phyloP scores from a whole-genome alignment of 2,797 vertebrate genomes.

The Selene dorsalis region DNA sequence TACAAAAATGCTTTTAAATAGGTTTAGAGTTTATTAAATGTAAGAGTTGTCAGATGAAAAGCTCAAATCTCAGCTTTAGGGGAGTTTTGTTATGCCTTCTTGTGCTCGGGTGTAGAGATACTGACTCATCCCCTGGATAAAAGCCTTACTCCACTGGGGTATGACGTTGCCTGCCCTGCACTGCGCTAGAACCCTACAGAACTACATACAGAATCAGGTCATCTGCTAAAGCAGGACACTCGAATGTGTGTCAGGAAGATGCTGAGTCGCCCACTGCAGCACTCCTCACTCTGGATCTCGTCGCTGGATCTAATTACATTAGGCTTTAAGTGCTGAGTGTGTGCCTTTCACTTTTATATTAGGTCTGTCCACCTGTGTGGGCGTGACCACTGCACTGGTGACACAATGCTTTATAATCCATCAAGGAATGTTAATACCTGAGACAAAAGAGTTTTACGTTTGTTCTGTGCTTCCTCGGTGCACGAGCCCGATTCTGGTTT shows the following conservation, averaged over 20 bases:
- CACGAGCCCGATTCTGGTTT: slow-evolving; percentile 56
- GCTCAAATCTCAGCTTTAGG: not conserved
- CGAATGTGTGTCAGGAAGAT: slow-evolving; percentile 74
- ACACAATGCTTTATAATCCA: slow-evolving; percentile 34
- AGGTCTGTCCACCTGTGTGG: slow-evolving; percentile 29
- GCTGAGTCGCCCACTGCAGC: slow-evolving; percentile 71
- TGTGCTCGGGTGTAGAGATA: slow-evolving; percentile 3
- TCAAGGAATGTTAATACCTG: slow-evolving; percentile 34
- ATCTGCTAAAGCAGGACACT: slow-evolving; percentile 61
- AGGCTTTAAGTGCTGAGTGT: slow-evolving; percentile 30
- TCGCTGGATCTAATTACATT: slow-evolving; percentile 49
- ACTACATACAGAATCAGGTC: slow-evolving; percentile 74
- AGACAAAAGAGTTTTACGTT: slow-evolving; percentile 35
- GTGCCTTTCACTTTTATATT: slow-evolving; percentile 17
- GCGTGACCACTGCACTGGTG: slow-evolving; percentile 11
- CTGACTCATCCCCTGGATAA: slow-evolving; percentile 63
- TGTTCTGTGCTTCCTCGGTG: slow-evolving; percentile 43
- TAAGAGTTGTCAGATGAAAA: not conserved
- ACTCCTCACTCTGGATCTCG: slow-evolving; percentile 36
- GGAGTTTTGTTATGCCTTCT: not conserved
- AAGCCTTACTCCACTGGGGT: slow-evolving; percentile 21
- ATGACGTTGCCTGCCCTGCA: slow-evolving; percentile 44
- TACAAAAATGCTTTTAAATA: not conserved
- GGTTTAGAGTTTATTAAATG: not conserved
- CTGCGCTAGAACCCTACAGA: slow-evolving; percentile 67